Evolutionary conservation across 1,140 invertebrate genomes (phyloP), one percentile per base, ranked within the genome.

Genomic region (Venturia canescens): DNA sequence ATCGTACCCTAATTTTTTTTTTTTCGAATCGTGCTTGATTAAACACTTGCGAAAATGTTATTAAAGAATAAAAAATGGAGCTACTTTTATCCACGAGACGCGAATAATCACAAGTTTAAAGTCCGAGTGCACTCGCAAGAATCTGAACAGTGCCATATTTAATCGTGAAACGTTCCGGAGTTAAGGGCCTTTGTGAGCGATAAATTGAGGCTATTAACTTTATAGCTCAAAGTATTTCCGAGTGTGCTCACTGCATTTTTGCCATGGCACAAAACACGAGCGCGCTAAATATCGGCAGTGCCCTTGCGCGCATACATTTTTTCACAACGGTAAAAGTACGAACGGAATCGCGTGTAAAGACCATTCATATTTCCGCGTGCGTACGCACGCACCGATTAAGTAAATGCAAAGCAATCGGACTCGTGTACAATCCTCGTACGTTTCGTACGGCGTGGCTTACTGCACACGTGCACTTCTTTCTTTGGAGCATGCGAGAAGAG

Each of bases 231-330:
- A 3, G 60, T 27, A 27, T 63, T 63, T 23, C 11, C 21, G 27
- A 63, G n/a, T 63, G n/a, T 63, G 50, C 50, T 23, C 60, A 63
- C n/a, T n/a, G n/a, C 13, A 23, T 23, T 23, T 21, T 53, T 1
- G 16, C 18, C n/a, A 23, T 63, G 21, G 60, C 60, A 63, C 13
- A 63, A 27, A 23, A 63, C 60, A 63, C 60, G 60, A 63, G 4
- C 9, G 60, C 60, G 60, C 27, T 63, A 63, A 63, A 63, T 63
- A 63, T 6, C 60, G n/a, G n/a, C 60, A 27, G n/a, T 27, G 60
- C 60, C 23, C 26, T 63, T 23, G 60, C n/a, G n/a, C n/a, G n/a
- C 23, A 26, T 27, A 63, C 3, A 53, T 1, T 27, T 27, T 23
- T 23, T 1, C 6, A 23, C 60, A 63, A 63, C 60, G 60, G 60